These are phyloP conservation scores for Danaus chrysippus DNA, from an alignment of 2,888 invertebrate species.

Conservation along the genomic window DNA sequence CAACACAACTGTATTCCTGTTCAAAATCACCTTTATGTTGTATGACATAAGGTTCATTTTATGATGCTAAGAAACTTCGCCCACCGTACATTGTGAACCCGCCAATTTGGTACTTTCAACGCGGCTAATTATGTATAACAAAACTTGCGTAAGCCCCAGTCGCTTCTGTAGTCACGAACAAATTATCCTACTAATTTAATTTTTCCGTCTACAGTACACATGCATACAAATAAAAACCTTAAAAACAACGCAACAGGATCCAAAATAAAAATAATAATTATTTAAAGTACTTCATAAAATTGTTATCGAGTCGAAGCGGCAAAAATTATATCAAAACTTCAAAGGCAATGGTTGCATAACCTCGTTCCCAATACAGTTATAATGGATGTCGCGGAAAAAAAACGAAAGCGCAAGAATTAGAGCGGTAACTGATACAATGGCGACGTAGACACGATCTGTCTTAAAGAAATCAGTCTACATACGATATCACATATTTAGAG, in stretches of 20 bases:
- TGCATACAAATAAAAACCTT: slow-evolving; percentile 34
- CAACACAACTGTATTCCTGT: neutral
- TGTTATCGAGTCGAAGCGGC: slow-evolving; percentile 56
- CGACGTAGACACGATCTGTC: slow-evolving; percentile 53
- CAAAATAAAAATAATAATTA: slow-evolving; percentile 14
- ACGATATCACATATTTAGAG: slow-evolving; percentile 6
- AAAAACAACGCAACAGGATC: slow-evolving; percentile 27
- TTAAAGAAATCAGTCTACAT: slow-evolving; percentile 20
- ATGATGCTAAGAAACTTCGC: slow-evolving; percentile 7
- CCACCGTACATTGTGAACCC: slow-evolving; percentile 38
- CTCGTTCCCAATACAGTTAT: slow-evolving; percentile 75
- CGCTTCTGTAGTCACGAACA: slow-evolving; percentile 75
- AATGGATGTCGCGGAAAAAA: slow-evolving; percentile 73
- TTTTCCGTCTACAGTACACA: slow-evolving; percentile 29
- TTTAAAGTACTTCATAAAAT: slow-evolving; percentile 26
- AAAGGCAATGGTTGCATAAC: slow-evolving; percentile 69
- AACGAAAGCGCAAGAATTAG: slow-evolving; percentile 73
- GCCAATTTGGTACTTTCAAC: slow-evolving; percentile 73
- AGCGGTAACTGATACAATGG: slow-evolving; percentile 73
- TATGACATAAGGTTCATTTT: neutral
- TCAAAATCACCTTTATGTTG: neutral
- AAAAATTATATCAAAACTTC: slow-evolving; percentile 78
- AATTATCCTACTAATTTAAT: slow-evolving; percentile 44
- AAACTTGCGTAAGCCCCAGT: slow-evolving; percentile 66
- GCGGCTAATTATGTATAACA: slow-evolving; percentile 70